phyloP scores from a whole-genome alignment of 2,797 vertebrate species.

The Erethizon dorsatum region DNA sequence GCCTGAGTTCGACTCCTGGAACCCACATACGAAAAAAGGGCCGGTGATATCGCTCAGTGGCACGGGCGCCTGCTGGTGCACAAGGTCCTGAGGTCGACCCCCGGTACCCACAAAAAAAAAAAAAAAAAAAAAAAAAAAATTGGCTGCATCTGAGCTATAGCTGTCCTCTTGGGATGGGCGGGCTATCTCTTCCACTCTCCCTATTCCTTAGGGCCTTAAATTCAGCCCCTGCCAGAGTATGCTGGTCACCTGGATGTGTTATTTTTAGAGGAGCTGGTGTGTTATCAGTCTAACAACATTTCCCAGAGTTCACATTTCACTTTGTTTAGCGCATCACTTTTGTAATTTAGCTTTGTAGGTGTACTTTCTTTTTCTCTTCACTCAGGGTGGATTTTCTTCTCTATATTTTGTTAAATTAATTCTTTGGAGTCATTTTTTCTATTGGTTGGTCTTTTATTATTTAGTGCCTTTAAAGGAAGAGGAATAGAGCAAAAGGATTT shows the following conservation, averaged over 20 bases:
- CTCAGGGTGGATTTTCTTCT: conserved; percentile 29
- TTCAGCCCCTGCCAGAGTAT: neutral
- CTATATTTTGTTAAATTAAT: neutral
- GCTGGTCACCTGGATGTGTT: neutral
- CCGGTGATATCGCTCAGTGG: no score
- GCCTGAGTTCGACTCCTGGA: no score
- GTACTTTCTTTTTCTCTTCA: neutral
- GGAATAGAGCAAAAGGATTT: neutral
- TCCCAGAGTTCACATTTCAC: neutral
- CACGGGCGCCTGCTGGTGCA: no score
- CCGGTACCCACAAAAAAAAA: no score
- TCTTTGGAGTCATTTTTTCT: neutral
- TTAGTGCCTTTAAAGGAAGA: neutral
- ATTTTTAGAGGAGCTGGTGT: neutral
- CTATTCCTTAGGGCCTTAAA: neutral
- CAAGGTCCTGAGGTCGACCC: no score
- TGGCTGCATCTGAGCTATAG: neutral
- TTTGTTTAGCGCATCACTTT: neutral
- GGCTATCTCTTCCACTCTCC: neutral
- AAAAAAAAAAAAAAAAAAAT: neutral
- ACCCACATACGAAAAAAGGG: no score
- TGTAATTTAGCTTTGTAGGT: neutral
- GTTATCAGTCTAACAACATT: neutral
- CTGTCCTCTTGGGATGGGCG: neutral
- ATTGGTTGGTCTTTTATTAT: conserved; percentile 31